These are phyloP conservation scores for Archilochus colubris DNA, from an alignment of 2,113 vertebrate species.

Conservation along the genomic window DNA sequence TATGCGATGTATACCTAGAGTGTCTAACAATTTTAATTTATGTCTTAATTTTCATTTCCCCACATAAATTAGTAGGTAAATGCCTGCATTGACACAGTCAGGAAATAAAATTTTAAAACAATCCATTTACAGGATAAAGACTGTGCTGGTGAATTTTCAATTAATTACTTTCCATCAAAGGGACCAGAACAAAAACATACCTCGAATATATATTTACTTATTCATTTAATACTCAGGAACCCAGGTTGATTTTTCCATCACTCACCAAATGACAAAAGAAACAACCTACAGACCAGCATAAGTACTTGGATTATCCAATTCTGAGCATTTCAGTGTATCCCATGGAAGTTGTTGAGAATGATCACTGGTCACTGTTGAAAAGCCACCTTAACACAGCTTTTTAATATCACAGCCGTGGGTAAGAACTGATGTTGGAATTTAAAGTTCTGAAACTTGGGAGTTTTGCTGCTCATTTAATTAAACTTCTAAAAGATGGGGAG, in stretches of 20 bases:
- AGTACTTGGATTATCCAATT: not conserved
- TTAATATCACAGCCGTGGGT: not conserved
- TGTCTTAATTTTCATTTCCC: not conserved
- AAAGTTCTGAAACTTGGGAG: not conserved
- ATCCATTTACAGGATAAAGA: not conserved
- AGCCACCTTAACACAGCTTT: not conserved
- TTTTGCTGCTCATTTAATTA: not conserved
- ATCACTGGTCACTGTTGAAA: not conserved
- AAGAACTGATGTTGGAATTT: not conserved
- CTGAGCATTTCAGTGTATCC: rapidly evolving
- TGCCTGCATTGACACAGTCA: not conserved
- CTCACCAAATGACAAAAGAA: not conserved
- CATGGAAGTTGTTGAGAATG: not conserved
- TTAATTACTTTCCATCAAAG: not conserved
- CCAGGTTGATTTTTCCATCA: not conserved
- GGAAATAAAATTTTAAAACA: not conserved
- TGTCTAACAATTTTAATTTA: not conserved
- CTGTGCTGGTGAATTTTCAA: not conserved
- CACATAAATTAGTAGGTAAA: not conserved
- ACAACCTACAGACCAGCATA: rapidly evolving
- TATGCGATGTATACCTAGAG: not conserved
- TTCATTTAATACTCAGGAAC: not conserved
- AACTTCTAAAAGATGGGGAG: not conserved
- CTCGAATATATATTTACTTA: not conserved
- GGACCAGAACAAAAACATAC: not conserved